A percentile compares a stretch with the other conserved stretches of the same genome.
Evolutionary conservation across 23 tunicate species (phyloP).

Genomic region (Styela clava): DNA sequence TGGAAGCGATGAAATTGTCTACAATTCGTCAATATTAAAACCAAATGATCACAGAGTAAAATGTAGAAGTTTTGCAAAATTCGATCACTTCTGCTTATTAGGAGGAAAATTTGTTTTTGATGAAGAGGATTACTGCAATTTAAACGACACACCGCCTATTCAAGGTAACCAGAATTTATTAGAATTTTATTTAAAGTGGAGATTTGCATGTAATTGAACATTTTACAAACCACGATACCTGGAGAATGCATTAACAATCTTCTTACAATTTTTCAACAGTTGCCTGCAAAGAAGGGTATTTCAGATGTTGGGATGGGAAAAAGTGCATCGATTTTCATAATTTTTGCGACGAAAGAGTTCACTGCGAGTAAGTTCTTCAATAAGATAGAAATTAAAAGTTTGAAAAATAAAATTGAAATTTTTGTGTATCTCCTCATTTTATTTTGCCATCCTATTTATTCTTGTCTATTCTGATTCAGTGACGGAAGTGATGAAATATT

Average conservation of each 20-base stretch:
- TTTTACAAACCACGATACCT: too few relatives aligned
- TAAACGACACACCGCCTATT: too few relatives aligned
- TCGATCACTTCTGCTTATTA: background rate
- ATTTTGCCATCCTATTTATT: too few relatives aligned
- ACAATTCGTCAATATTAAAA: background rate
- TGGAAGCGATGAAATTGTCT: background rate
- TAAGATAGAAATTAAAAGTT: too few relatives aligned
- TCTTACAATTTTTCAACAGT: too few relatives aligned
- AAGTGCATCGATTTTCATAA: background rate
- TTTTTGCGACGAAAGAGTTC: background rate
- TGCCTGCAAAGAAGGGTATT: background rate
- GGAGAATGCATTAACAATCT: too few relatives aligned
- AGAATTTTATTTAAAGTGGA: too few relatives aligned
- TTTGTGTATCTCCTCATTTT: too few relatives aligned
- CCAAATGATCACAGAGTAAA: background rate
- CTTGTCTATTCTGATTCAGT: background rate
- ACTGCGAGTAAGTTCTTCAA: background rate
- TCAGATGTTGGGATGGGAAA: background rate
- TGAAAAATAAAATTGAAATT: too few relatives aligned
- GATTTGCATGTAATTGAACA: too few relatives aligned
- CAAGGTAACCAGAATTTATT: too few relatives aligned
- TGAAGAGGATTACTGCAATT: background rate
- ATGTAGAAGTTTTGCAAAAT: background rate
- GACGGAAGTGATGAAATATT: background rate
- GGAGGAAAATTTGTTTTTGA: background rate